These are phyloP conservation scores for Brachionus angularis DNA, from an alignment of 1,140 invertebrate genomes.

Conservation along the genomic window DNA sequence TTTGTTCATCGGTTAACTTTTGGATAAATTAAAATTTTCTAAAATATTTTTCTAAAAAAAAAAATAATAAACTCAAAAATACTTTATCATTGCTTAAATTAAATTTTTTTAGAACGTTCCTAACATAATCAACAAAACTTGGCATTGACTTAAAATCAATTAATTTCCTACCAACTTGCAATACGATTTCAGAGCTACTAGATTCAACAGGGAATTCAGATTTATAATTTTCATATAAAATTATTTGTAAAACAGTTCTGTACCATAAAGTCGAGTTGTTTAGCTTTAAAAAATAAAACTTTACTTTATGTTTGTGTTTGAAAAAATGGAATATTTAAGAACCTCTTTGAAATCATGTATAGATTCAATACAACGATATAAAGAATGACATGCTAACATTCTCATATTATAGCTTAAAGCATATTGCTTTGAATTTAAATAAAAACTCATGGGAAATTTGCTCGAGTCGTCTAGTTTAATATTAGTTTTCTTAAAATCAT, in stretches of 20 bases:
- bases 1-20: conserved; percentile 8
- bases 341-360: conserved; percentile 53
- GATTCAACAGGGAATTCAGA: not conserved
- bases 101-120: not conserved
- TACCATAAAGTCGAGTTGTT: conserved; percentile 36
- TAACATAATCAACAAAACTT: conserved; percentile 26
- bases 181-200: not conserved
- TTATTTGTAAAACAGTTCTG: conserved; percentile 22
- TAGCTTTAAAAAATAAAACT: not conserved
- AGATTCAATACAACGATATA: conserved; percentile 63
- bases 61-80: too few relatives aligned
- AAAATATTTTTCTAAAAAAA: not conserved
- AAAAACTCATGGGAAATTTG: conserved; percentile 67
- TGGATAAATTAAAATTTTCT: not conserved
- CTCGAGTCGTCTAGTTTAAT: conserved; percentile 44
- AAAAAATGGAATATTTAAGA: not conserved
- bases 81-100: too few relatives aligned
- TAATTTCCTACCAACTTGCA: conserved; percentile 30
- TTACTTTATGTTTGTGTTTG: too few relatives aligned
- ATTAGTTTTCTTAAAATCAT: conserved; percentile 42
- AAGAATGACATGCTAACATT: conserved; percentile 75
- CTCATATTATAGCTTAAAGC: conserved; percentile 70
- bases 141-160: conserved; percentile 20
- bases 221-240: conserved; percentile 20
- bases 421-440: conserved; percentile 61